These are phyloP conservation scores for Burhinus oedicnemus DNA, from an alignment of 2,113 vertebrate genomes.

Conservation along the genomic window DNA sequence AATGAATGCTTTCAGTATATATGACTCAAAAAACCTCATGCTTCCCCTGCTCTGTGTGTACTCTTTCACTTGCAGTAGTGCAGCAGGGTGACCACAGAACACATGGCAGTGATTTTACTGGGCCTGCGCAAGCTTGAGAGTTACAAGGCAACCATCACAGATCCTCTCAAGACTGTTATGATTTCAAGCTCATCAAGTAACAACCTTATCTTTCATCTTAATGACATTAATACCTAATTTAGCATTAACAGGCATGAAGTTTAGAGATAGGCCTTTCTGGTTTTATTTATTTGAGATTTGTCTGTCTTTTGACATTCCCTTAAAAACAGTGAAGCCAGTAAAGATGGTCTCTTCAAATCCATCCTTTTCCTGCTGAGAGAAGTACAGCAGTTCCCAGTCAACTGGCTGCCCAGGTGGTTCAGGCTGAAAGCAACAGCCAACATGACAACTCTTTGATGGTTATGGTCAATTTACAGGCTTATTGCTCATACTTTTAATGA, in stretches of 20 bases:
- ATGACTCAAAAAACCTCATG: not conserved
- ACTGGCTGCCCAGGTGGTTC: not conserved
- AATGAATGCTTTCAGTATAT: not conserved
- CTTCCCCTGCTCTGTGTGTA: not conserved
- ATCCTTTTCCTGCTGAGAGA: not conserved
- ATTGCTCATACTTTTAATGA: not conserved
- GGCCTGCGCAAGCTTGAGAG: fast-evolving
- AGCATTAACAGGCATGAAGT: not conserved
- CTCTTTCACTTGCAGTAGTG: not conserved
- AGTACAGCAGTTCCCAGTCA: not conserved
- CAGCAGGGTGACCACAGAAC: not conserved
- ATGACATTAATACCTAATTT: not conserved
- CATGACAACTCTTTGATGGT: not conserved
- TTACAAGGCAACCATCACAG: not conserved
- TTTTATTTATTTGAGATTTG: not conserved
- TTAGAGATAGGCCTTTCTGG: not conserved
- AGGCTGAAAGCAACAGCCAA: not conserved
- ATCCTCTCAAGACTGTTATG: not conserved
- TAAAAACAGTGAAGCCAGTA: not conserved
- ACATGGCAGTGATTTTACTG: not conserved
- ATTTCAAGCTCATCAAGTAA: not conserved
- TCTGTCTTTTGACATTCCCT: not conserved
- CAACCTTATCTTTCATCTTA: not conserved
- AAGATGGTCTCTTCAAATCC: not conserved
- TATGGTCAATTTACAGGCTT: not conserved